Base-by-base conservation (phyloP, 2,888 invertebrate species). In the Protophormia terraenovae region DNA sequence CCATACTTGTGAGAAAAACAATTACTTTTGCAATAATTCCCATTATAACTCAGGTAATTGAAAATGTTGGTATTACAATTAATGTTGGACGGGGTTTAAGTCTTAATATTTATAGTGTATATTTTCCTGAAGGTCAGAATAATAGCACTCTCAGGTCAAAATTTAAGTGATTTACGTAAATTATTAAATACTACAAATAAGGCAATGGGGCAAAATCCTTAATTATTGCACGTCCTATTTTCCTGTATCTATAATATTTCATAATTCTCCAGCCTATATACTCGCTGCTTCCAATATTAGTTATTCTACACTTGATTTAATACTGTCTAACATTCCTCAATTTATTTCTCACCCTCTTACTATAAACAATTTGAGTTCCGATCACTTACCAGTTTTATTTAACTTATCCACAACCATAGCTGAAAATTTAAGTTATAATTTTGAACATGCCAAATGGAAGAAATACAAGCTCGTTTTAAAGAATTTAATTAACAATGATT, bases 1-100 rank as follows among this genome's bases (percentile, higher is more conserved):
- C 72, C 45, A 72, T 72, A 35, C 72, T 72, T 58, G 16, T 72
- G 22, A 50, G 19, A 50, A 50, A 50, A n/a, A n/a, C n/a, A n/a
- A n/a, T n/a, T n/a, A n/a, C 19, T 10, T 50, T 50, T 50, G 2
- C 29, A 35, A 32, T n/a, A 16, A 69, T 69, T 53, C 53, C 22
- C 22, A 53, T 69, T 32, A 2, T 14, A n/a, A 71, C 71, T 10
- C 2, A 71, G 12, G 69, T 53, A 14, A 35, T 69, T 4, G 53
- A 53, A 14, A 53, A 53, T 14, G 53, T 53, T 1, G 53, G 24
- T 27, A 53, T 53, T 24, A 24, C 24, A 14, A 2, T 53, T 27
- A 53, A 27, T 14, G 3, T 14, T 27, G 12, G 24, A 14, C 53
- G 14, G 24, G 27, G 14, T 5, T 24, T 27, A 24, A 4, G 4